Base-by-base conservation (phyloP, 2,113 vertebrate genomes). In the Penelope pileata region DNA sequence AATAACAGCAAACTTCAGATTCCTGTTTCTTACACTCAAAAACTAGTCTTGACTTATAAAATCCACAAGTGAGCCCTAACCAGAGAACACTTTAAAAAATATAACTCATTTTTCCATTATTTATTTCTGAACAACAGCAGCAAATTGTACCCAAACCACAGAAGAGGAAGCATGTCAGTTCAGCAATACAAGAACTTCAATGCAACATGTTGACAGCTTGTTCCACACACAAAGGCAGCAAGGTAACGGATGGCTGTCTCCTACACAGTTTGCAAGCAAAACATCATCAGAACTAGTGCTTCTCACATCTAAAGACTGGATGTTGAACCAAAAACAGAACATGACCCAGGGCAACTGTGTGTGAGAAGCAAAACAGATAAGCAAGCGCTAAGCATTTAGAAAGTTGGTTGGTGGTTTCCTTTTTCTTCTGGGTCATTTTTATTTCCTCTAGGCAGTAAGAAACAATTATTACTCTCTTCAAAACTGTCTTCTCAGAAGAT, bases 361-460 rank as follows among this genome's bases (percentile, higher is more conserved):
- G 34, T 85, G 68, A 73, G 27, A 72, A 94, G 75, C 69, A 24
- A 70, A 93, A 87, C 24, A 4, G 22, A 87, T 88, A 42, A 6
- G 2, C 11, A 2, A 70, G 24, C 19, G 86, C 56, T 81, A 92
- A 83, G 64, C 48, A 82, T 88, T 92, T 34, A 75, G 47, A 67
- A 75, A 51, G 43, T 67, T 94, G 58, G 54, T 51, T 69, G 22
- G 45, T 43, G 8, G 9, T 50, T 86, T 85, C 47, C 16, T 38
- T 81, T 96, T 88, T 43, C 74, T 89, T 90, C 84, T 83, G 38
- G 53, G 89, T 82, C 47, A 80, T 77, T 94, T 84, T 92, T 84
- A 50, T 92, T 91, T 88, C 66, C 48, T 85, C 38, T 23, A 70
- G 67, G 58, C 47, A 76, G 22, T 45, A 73, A 85, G 42, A 83